A percentile compares a stretch with the other conserved stretches of the same genome.
Conservation (phyloP, 2,797 vertebrate genomes). For the Galaxias olidus region DNA sequence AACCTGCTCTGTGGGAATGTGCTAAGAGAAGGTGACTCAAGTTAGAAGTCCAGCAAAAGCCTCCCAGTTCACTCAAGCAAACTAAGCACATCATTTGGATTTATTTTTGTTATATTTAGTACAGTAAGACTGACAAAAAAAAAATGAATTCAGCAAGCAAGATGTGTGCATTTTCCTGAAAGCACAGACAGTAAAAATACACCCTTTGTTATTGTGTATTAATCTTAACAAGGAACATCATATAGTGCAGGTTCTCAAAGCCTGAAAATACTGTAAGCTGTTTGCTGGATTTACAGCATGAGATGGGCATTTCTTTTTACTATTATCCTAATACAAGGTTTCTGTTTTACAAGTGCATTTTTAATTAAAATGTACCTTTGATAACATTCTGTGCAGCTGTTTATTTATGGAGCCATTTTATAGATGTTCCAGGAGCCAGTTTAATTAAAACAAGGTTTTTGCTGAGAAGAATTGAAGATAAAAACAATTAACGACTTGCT, state of each 20-base stretch:
- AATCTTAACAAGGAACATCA: conserved; percentile 20
- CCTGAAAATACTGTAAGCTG: conserved; percentile 17
- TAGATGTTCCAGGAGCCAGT: conserved; percentile 63
- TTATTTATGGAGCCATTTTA: conserved; percentile 69
- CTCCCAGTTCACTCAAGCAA: no score
- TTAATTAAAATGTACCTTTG: conserved; percentile 58
- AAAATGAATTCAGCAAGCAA: no score
- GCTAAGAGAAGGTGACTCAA: no score
- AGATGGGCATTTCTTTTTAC: conserved; percentile 42
- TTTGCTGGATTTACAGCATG: conserved; percentile 35
- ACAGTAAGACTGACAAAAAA: no score
- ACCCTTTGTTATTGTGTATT: conserved; percentile 13
- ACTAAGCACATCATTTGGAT: no score
- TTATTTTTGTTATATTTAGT: no score
- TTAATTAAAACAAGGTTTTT: conserved; percentile 74
- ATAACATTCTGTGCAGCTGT: conserved; percentile 52
- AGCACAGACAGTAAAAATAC: conserved; percentile 8
- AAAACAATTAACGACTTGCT: conserved; percentile 60
- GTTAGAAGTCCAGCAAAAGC: no score
- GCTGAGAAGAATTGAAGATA: conserved; percentile 64
- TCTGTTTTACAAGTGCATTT: conserved; percentile 39
- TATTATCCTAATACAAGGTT: conserved; percentile 25
- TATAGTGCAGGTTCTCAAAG: conserved; percentile 23
- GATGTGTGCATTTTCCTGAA: no score
- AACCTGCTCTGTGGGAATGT: no score